Evolutionary conservation across 1,140 invertebrate genomes (phyloP).

Genomic region (Dendroctonus valens): DNA sequence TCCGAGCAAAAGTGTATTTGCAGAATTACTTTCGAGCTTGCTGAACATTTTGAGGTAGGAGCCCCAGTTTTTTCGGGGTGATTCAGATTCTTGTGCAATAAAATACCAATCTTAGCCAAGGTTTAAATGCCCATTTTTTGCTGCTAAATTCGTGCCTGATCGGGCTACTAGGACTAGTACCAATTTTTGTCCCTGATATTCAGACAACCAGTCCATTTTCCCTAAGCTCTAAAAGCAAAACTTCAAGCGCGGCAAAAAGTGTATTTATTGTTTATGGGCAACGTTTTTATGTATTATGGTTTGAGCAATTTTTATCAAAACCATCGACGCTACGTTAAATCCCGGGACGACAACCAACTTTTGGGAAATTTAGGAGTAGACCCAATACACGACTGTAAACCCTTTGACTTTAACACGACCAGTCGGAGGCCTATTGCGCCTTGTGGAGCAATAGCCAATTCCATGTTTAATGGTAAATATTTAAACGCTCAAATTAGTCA

Average conservation of each 20-base stretch:
- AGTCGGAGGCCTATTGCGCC: constrained; percentile 74
- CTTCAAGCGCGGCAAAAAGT: no score
- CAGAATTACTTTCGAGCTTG: constrained; percentile 65
- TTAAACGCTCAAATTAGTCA: not conserved
- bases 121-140: no score
- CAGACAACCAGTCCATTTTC: no score
- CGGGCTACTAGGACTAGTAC: no score
- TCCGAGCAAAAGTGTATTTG: constrained; percentile 62
- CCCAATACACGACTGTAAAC: constrained; percentile 74
- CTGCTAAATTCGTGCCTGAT: no score
- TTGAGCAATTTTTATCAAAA: constrained; percentile 99
- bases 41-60: constrained; percentile 63
- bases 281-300: constrained; percentile 97
- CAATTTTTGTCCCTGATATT: no score
- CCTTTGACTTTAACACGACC: constrained; percentile 64
- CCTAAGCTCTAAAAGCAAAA: no score
- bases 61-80: no score
- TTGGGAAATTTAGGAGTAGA: constrained; percentile 66
- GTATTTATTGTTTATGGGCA: constrained; percentile 54
- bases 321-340: constrained; percentile 97
- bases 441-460: constrained; percentile 98
- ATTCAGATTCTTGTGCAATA: no score
- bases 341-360: constrained; percentile 93
- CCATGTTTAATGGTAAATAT: constrained; percentile 87
- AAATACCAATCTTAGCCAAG: no score